phyloP scores from a whole-genome alignment of 2,113 vertebrate species.

The Toxostoma redivivum region DNA sequence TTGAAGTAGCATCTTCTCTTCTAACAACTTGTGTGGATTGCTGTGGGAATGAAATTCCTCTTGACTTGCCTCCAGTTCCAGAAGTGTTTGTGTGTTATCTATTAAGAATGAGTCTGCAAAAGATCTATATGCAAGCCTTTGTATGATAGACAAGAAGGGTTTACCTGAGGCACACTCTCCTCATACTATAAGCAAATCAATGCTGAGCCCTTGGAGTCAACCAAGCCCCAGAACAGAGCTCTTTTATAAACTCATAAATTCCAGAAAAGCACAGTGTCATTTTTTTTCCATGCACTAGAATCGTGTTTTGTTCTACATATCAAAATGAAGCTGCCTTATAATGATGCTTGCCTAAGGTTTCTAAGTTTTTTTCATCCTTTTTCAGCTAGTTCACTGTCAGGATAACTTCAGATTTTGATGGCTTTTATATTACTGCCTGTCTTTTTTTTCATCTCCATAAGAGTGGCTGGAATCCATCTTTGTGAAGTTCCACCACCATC shows the following conservation, averaged over 20 bases:
- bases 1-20: slow-evolving; percentile 22
- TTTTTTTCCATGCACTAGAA: not conserved
- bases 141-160: not conserved
- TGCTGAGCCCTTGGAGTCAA: not conserved
- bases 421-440: not conserved
- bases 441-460: not conserved
- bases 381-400: not conserved
- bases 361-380: not conserved
- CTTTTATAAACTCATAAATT: slow-evolving; percentile 23
- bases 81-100: not conserved
- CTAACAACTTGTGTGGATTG: not conserved
- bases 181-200: slow-evolving; percentile 3
- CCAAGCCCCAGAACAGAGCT: not conserved
- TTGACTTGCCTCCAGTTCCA: not conserved
- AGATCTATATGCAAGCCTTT: not conserved
- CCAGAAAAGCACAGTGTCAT: not conserved
- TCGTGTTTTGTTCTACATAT: not conserved
- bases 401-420: not conserved
- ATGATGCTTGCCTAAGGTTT: not conserved
- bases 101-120: slow-evolving; percentile 9
- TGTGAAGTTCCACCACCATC: not conserved
- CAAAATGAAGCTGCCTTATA: not conserved
- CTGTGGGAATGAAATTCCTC: slow-evolving; percentile 15
- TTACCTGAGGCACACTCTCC: not conserved
- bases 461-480: not conserved